Conservation (phyloP, 35 echinoderm and acorn worm species). For the Chiridota heheva region DNA sequence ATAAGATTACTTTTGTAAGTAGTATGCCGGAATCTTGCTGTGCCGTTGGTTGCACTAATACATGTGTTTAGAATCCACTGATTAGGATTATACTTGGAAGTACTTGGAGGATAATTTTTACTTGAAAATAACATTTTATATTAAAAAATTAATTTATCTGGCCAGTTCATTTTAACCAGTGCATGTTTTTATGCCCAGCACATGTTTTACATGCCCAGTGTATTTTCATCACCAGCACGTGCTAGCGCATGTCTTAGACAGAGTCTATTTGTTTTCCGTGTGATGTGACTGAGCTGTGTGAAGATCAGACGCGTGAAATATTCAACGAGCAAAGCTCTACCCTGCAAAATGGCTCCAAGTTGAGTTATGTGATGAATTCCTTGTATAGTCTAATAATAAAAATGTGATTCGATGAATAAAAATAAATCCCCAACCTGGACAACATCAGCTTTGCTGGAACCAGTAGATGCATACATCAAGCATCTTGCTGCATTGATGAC, state of each 20-base stretch:
- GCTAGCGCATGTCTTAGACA: background rate
- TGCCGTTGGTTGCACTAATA: too few relatives aligned
- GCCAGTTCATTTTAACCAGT: too few relatives aligned
- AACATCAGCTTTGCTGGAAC: slow-evolving; percentile 84
- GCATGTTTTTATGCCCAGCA: background rate
- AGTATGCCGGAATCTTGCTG: too few relatives aligned
- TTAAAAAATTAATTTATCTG: too few relatives aligned
- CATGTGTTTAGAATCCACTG: too few relatives aligned
- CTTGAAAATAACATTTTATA: too few relatives aligned
- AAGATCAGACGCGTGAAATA: too few relatives aligned
- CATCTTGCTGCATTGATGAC: slow-evolving; percentile 84
- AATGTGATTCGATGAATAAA: background rate
- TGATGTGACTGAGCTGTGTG: background rate
- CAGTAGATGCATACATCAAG: slow-evolving; percentile 88
- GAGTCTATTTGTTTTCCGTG: background rate
- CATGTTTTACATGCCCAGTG: background rate
- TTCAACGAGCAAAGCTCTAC: background rate
- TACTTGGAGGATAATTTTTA: too few relatives aligned
- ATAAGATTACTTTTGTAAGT: too few relatives aligned
- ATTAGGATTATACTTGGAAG: too few relatives aligned
- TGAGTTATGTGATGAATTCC: background rate
- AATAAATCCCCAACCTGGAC: slow-evolving; percentile 55
- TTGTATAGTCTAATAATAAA: background rate
- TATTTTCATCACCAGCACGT: background rate
- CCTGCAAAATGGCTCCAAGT: background rate